Base-by-base conservation (phyloP, 2,888 invertebrate genomes). In the Conops quadrifasciatus region DNA sequence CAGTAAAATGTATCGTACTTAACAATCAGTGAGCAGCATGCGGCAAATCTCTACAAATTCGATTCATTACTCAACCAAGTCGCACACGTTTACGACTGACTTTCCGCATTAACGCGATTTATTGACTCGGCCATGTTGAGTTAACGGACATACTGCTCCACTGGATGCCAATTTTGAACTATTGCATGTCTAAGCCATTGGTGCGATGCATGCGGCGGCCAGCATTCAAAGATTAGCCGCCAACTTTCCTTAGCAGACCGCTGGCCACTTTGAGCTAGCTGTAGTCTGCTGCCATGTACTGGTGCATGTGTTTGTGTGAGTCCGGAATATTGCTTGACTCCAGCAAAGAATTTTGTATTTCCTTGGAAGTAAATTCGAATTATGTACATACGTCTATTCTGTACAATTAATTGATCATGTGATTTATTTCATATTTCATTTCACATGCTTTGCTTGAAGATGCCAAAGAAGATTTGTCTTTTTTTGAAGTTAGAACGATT, bases 161-260 rank as follows among this genome's bases (percentile, higher is more conserved):
- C 60, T 68, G 68, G 68, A 68, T 68, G 68, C 68, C 68, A 68
- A 68, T 51, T 68, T 68, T 68, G 68, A 68, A 68, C 68, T 62
- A 62, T 68, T 51, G 68, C 60, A 68, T 68, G 60, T 62, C 60
- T 60, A 16, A 24, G 58, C 53, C 9, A 28, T 16, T 58, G 49
- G 3, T 47, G 45, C 49, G 60, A 49, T 68, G 56, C 58, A 36
- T 43, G 67, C 26, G 5, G 58, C 45, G n/a, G 26, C 16, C n/a
- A 28, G 47, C 47, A 15, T 49, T 47, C 28, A 47, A 47, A 63
- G 47, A 63, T 24, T 43, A 28, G 59, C 62, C 62, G 62, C 43
- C 59, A 60, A 60, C 36, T 62, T 43, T 43, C 56, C 56, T 24
- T 26, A 26, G 11, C 26, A n/a, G n/a, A n/a, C n/a, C n/a, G n/a